These are phyloP conservation scores for Heteromormyrus szaboi DNA, from an alignment of 2,797 vertebrate genomes.

Conservation along the genomic window DNA sequence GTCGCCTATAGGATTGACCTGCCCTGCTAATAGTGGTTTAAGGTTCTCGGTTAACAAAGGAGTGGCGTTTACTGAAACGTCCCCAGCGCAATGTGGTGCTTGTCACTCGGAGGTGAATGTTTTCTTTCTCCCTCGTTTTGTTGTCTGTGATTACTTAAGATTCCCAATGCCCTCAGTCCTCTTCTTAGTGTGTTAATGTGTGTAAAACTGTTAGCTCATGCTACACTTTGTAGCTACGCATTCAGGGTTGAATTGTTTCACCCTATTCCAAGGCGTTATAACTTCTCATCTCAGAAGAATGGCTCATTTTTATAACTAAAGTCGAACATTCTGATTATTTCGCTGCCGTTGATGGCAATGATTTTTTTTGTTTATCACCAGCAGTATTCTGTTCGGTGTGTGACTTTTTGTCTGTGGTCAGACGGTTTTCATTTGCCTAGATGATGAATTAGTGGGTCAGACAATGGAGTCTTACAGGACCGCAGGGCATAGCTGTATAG, in stretches of 20 bases:
- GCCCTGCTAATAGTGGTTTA: neutral
- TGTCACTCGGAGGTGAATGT: neutral
- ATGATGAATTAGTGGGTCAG: neutral
- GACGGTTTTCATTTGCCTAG: neutral
- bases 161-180: neutral
- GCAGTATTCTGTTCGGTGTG: neutral
- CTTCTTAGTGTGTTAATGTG: neutral
- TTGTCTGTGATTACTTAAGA: neutral
- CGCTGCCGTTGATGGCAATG: neutral
- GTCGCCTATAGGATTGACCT: neutral
- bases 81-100: neutral
- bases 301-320: neutral
- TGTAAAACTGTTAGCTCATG: neutral
- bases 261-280: neutral
- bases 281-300: neutral
- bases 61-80: neutral
- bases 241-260: neutral
- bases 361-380: neutral
- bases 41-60: neutral
- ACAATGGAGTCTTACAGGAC: neutral
- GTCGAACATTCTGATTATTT: neutral
- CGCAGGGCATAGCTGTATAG: neutral
- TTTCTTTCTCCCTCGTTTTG: neutral
- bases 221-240: neutral
- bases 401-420: slow-evolving; percentile 5